phyloP scores from a whole-genome alignment of 2,797 vertebrate species.

The Sebastes variabilis region DNA sequence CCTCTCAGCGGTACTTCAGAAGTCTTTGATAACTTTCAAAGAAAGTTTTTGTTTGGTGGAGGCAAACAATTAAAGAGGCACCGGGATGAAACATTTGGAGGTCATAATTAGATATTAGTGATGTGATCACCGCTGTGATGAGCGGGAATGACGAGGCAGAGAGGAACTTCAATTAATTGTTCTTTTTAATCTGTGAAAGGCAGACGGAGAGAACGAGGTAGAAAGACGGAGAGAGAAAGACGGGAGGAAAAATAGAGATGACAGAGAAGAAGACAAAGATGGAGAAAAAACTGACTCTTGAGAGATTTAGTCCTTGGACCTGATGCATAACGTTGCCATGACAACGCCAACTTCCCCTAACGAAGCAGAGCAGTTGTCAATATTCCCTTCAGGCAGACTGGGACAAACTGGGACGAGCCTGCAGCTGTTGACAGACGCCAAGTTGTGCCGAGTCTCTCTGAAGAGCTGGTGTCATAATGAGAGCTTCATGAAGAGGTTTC shows the following conservation, averaged over 20 bases:
- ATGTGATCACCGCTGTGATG: constrained; percentile 13
- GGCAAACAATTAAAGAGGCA: constrained; percentile 35
- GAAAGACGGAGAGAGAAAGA: not conserved
- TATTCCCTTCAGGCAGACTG: not conserved
- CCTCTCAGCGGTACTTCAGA: not conserved
- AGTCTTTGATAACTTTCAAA: constrained; percentile 42
- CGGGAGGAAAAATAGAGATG: not conserved
- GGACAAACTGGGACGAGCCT: constrained; percentile 14
- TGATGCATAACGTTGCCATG: not conserved
- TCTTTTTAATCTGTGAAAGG: not conserved
- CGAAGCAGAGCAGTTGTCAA: not conserved
- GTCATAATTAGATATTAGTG: constrained; percentile 31
- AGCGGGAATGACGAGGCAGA: not conserved
- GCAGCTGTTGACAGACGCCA: constrained; percentile 29
- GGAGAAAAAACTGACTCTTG: not conserved
- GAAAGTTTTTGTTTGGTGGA: constrained; percentile 17
- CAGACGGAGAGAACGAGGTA: not conserved
- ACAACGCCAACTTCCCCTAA: not conserved
- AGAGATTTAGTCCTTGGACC: not conserved
- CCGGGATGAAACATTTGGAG: constrained; percentile 30
- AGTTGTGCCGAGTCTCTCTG: not conserved
- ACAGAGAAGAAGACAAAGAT: not conserved
- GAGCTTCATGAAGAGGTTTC: constrained; percentile 8
- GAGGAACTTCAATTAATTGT: constrained; percentile 20
- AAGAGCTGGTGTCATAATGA: constrained; percentile 1